Conservation (phyloP, 2,888 invertebrate species). For the Drosophila atroscutellata region DNA sequence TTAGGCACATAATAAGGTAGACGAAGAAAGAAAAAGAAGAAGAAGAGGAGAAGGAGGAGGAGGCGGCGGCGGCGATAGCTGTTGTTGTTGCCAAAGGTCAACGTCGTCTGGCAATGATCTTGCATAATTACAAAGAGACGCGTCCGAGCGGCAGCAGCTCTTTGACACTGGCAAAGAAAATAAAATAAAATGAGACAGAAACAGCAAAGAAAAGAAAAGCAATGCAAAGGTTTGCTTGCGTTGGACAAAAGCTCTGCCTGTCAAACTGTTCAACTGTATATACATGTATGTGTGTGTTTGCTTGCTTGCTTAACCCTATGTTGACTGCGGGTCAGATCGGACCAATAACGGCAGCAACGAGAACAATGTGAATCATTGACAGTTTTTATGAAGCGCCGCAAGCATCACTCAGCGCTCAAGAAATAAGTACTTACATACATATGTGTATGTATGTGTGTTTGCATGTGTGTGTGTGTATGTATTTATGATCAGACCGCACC, state of each 20-base stretch:
- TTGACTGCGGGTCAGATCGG: slow-evolving; percentile 64
- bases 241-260: slow-evolving; percentile 42
- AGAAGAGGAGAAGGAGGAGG: not conserved
- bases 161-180: slow-evolving; percentile 60
- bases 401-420: slow-evolving; percentile 74
- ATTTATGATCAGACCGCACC: slow-evolving; percentile 60
- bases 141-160: slow-evolving; percentile 34
- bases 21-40: not conserved
- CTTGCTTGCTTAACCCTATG: slow-evolving; percentile 66
- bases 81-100: slow-evolving; percentile 53
- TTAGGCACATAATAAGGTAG: slow-evolving; percentile 68
- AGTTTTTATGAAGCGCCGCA: slow-evolving; percentile 76
- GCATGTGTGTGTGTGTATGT: slow-evolving; percentile 15
- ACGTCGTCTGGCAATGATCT: slow-evolving; percentile 79
- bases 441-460: not conserved
- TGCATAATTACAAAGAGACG: slow-evolving; percentile 74
- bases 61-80: not conserved
- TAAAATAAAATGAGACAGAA: slow-evolving; percentile 8
- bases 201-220: slow-evolving; percentile 3
- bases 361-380: slow-evolving; percentile 76
- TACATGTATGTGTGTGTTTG: not conserved
- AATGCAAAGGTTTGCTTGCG: slow-evolving; percentile 42
- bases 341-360: slow-evolving; percentile 24
- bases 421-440: slow-evolving; percentile 36
- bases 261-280: slow-evolving; percentile 8